These are phyloP conservation scores for Dryocosmus kuriphilus DNA, from an alignment of 2,888 invertebrate species.

Conservation along the genomic window DNA sequence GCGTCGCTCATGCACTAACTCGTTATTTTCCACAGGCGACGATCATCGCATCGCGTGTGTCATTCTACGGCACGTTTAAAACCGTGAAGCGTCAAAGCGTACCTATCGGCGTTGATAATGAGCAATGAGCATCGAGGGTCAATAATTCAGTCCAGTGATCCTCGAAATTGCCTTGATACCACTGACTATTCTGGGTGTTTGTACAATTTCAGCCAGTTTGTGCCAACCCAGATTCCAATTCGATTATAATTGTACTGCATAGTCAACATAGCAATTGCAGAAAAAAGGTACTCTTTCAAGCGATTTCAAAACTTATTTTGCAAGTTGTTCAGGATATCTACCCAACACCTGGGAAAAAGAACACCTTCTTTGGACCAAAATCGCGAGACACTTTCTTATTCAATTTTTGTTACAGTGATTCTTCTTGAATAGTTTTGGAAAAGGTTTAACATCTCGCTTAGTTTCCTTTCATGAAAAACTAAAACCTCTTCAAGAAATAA, in stretches of 20 bases:
- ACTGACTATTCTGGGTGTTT: slow-evolving; percentile 48
- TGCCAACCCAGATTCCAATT: slow-evolving; percentile 38
- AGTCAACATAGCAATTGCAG: background rate
- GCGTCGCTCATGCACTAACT: background rate
- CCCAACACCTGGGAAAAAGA: too few relatives aligned
- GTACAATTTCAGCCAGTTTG: slow-evolving; percentile 51
- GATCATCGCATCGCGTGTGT: slow-evolving; percentile 13
- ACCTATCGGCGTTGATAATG: slow-evolving; percentile 53
- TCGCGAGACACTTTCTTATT: too few relatives aligned
- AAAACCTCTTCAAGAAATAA: background rate
- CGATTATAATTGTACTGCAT: background rate
- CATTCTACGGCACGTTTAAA: slow-evolving; percentile 34
- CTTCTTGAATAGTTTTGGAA: too few relatives aligned
- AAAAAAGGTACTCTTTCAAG: too few relatives aligned
- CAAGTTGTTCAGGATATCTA: too few relatives aligned
- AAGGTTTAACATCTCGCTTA: too few relatives aligned
- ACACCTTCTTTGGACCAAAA: too few relatives aligned
- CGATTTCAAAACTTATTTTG: background rate
- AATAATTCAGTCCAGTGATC: slow-evolving; percentile 62
- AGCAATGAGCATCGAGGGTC: slow-evolving; percentile 62
- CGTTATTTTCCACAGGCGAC: slow-evolving; percentile 22
- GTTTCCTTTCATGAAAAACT: too few relatives aligned
- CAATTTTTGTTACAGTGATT: too few relatives aligned
- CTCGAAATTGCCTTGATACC: slow-evolving; percentile 60
- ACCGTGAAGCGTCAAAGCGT: slow-evolving; percentile 37